A percentile compares a stretch with the other conserved stretches of the same genome.
phyloP scores from a whole-genome alignment of 2,888 invertebrate species.

The Cataglyphis albicans region DNA sequence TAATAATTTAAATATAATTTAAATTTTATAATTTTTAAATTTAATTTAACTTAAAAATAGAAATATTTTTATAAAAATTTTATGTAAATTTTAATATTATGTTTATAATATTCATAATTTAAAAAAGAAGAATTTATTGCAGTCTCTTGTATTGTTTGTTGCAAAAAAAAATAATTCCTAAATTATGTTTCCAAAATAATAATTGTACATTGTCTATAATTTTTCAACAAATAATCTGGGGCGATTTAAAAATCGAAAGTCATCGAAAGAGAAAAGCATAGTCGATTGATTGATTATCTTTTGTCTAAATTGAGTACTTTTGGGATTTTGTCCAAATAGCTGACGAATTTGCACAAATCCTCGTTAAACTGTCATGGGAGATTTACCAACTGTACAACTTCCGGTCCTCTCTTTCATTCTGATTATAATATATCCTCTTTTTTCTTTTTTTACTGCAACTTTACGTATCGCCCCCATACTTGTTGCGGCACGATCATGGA shows the following conservation, averaged over 20 bases:
- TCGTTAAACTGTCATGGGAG: conserved; percentile 31
- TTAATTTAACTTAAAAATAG: not conserved
- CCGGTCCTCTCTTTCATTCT: conserved; percentile 56
- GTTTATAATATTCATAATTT: not conserved
- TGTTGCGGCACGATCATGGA: conserved; percentile 62
- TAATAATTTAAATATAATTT: not conserved
- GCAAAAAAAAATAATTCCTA: not conserved
- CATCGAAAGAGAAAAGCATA: conserved; percentile 18
- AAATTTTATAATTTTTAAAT: not conserved
- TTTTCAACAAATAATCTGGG: conserved; percentile 7
- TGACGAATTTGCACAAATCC: conserved; percentile 14
- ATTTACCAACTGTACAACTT: conserved; percentile 60
- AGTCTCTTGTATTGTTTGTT: not conserved
- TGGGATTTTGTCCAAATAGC: not conserved
- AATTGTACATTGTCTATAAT: conserved; percentile 16
- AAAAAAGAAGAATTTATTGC: not conserved
- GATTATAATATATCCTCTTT: not conserved
- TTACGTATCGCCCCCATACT: conserved; percentile 51
- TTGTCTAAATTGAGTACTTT: conserved; percentile 45
- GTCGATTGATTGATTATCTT: conserved; percentile 40
- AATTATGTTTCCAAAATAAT: not conserved
- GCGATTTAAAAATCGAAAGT: conserved; percentile 19
- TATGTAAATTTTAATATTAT: not conserved
- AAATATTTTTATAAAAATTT: not conserved
- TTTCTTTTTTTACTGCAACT: conserved; percentile 24